phyloP scores from a whole-genome alignment of 2,888 invertebrate genomes.

The Chirona hameri region DNA sequence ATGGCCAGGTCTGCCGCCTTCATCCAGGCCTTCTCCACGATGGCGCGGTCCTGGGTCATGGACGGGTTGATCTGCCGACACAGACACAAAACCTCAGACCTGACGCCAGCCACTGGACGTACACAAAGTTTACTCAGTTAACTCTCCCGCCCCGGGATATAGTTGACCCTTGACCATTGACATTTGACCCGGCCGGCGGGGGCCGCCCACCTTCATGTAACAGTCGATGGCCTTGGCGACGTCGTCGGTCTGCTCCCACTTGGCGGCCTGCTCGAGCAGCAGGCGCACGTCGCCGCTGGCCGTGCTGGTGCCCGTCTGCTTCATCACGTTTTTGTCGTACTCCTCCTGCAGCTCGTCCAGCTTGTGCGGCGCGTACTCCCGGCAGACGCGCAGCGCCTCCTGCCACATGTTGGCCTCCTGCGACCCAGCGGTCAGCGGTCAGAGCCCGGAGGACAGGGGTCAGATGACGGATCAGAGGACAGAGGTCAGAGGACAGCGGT shows the following conservation, averaged over 20 bases:
- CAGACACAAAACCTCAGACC: slow-evolving; percentile 27
- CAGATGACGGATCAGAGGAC: too few relatives aligned
- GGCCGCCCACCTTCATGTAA: slow-evolving; percentile 59
- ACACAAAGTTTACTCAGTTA: too few relatives aligned
- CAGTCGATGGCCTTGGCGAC: slow-evolving; percentile 71
- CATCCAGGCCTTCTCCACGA: slow-evolving; percentile 63
- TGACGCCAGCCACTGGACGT: too few relatives aligned
- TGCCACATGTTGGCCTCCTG: slow-evolving; percentile 79
- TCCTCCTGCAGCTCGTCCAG: slow-evolving; percentile 63
- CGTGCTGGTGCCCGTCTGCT: slow-evolving; percentile 44
- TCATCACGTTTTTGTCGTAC: slow-evolving; percentile 54
- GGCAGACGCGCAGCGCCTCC: slow-evolving; percentile 89
- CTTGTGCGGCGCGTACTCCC: slow-evolving; percentile 80
- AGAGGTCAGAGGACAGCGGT: too few relatives aligned
- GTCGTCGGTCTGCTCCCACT: slow-evolving; percentile 71
- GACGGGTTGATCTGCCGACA: slow-evolving; percentile 46
- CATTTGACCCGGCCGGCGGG: too few relatives aligned
- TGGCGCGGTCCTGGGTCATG: slow-evolving; percentile 51
- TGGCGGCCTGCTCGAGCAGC: slow-evolving; percentile 64
- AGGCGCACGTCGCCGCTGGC: slow-evolving; percentile 49
- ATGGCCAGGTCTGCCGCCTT: slow-evolving; percentile 76
- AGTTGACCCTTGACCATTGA: too few relatives aligned
- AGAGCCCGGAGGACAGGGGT: neutral
- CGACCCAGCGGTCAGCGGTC: neutral
- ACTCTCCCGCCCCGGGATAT: too few relatives aligned